Base-by-base conservation (phyloP, 2,797 vertebrate genomes). In the Leptatherina wallacei region DNA sequence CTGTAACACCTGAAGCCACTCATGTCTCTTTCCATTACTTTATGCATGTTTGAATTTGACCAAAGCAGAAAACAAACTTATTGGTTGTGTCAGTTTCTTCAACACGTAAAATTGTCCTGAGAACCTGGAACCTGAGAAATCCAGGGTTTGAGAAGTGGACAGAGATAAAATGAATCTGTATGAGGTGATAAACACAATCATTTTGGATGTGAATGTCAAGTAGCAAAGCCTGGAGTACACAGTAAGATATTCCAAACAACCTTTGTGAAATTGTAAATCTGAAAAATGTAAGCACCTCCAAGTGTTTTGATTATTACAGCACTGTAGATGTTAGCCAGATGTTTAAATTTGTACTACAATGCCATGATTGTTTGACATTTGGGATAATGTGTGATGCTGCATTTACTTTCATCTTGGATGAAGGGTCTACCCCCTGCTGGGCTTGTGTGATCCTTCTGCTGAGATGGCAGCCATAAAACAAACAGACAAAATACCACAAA, bases 61-160 rank as follows among this genome's bases (percentile, higher is more conserved):
- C 32, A 32, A 83, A 52, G 73, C 24, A 27, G 24, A 83, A 91
- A 91, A 91, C 81, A 85, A 69, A 77, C 75, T 88, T 87, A 82
- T 80, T 85, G 74, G 77, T 87, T 91, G 82, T 79, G 79, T 84
- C 56, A 75, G 47, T 63, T 77, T 71, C 70, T 80, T 18, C 35
- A 56, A 59, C 36, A 71, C 74, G 38, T 66, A 56, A 78, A 84
- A 59, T 38, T 1, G 36, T 38, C 24, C 24, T 27, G 24, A 27
- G 24, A 27, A 27, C 36, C 36, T 38, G 36, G 11, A 12, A 38
- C 12, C 36, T 13, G 2, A 38, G 36, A 38, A 38, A 8, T 11
- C 36, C 36, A 38, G 11, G 12, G 3, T 38, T 38, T 38, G 22
- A 44, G 42, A 47, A 8, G 8, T 47, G 44, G 38, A 16, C 14